These are phyloP conservation scores for Gambusia holbrooki DNA, from an alignment of 2,113 vertebrate species.

Conservation along the genomic window DNA sequence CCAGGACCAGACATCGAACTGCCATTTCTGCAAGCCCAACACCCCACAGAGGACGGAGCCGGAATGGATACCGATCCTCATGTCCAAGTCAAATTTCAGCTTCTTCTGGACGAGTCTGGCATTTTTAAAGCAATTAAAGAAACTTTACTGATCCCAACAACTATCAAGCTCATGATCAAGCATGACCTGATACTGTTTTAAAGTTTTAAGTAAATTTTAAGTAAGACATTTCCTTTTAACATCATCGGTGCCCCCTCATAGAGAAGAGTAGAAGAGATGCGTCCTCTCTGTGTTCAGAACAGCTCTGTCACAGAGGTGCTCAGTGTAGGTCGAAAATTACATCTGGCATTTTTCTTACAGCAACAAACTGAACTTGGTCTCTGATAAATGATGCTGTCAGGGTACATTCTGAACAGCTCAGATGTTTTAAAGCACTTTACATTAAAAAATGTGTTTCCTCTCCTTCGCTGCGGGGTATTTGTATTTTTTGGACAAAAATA, in stretches of 20 bases:
- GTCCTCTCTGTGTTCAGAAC: neutral
- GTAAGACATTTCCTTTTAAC: neutral
- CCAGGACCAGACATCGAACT: constrained; percentile 84
- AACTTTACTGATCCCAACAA: neutral
- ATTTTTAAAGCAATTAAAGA: neutral
- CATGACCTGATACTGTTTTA: no score
- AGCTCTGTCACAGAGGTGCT: no score
- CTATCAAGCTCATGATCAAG: neutral
- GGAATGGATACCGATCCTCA: constrained; percentile 82
- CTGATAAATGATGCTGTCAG: no score
- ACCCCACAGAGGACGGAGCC: constrained; percentile 83
- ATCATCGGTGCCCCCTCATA: neutral
- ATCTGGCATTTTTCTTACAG: no score
- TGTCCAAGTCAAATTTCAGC: constrained; percentile 76
- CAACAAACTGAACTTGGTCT: no score
- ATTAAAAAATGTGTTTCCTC: no score
- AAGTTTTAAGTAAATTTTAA: neutral
- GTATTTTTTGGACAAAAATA: no score
- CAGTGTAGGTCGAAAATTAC: no score
- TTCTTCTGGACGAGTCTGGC: constrained; percentile 68
- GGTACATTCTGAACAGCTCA: no score
- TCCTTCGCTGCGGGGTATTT: no score
- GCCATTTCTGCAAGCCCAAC: constrained; percentile 83
- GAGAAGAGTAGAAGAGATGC: neutral
- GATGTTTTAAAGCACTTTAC: no score